phyloP scores from a whole-genome alignment of 2,888 invertebrate genomes.

The Dermolepida albohirtum region DNA sequence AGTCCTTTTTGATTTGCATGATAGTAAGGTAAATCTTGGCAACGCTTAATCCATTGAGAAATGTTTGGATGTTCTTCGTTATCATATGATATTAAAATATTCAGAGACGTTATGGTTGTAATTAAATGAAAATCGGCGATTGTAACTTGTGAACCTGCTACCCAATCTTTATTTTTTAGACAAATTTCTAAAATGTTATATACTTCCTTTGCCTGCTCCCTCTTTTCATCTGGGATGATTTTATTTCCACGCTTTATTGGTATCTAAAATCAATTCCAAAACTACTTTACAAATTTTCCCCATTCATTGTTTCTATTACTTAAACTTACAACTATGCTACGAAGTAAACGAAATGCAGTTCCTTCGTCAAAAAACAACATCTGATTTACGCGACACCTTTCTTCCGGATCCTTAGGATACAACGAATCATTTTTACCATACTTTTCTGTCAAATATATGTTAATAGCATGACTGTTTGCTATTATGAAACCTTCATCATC shows the following conservation, averaged over 20 bases:
- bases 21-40: slow-evolving; percentile 57
- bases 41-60: slow-evolving; percentile 56
- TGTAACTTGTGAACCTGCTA: slow-evolving; percentile 61
- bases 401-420: slow-evolving; percentile 69
- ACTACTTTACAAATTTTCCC: too few relatives aligned
- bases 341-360: slow-evolving; percentile 65
- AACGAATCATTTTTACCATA: slow-evolving; percentile 68
- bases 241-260: not conserved
- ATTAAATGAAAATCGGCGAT: slow-evolving; percentile 54
- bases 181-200: slow-evolving; percentile 67
- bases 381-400: slow-evolving; percentile 68
- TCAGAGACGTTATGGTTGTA: slow-evolving; percentile 46
- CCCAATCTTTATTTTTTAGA: slow-evolving; percentile 65
- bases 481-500: slow-evolving; percentile 68
- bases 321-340: slow-evolving; percentile 64
- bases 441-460: slow-evolving; percentile 67
- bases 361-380: slow-evolving; percentile 68
- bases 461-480: slow-evolving; percentile 67
- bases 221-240: slow-evolving; percentile 31
- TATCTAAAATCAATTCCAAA: not conserved
- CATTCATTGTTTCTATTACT: not conserved
- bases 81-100: slow-evolving; percentile 48
- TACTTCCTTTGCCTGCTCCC: slow-evolving; percentile 56
- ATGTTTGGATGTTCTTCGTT: slow-evolving; percentile 44
- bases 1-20: slow-evolving; percentile 40